phyloP scores from a whole-genome alignment of 2,113 vertebrate genomes.

The Pachypanchax playfairii region DNA sequence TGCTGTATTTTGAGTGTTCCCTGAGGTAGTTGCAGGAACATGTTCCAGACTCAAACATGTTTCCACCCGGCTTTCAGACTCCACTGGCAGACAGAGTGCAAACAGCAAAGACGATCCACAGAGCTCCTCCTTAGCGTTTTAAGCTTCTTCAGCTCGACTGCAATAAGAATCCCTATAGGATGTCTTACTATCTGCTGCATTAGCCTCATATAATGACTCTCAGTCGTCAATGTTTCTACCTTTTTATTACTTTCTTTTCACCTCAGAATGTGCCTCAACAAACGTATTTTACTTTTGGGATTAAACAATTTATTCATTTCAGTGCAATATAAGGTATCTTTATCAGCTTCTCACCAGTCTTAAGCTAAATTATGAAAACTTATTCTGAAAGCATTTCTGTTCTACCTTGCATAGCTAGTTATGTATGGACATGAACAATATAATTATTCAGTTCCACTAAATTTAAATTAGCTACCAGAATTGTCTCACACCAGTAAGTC shows the following conservation, averaged over 20 bases:
- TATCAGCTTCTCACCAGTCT: neutral
- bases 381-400: neutral
- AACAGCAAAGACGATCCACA: neutral
- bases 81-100: neutral
- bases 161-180: neutral
- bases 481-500: slow-evolving; percentile 26
- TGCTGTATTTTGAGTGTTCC: neutral
- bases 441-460: slow-evolving; percentile 28
- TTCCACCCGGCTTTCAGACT: neutral
- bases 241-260: neutral
- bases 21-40: neutral
- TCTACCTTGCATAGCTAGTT: neutral
- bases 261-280: neutral
- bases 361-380: neutral
- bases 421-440: slow-evolving; percentile 12
- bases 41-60: neutral
- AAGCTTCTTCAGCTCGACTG: neutral
- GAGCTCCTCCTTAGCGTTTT: neutral
- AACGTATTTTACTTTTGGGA: neutral
- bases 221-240: neutral
- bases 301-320: neutral
- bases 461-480: slow-evolving; percentile 21
- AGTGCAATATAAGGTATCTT: neutral
- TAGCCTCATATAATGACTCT: neutral
- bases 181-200: neutral